These are phyloP conservation scores for Chrosomus eos DNA, from an alignment of 2,797 vertebrate genomes.

Conservation along the genomic window DNA sequence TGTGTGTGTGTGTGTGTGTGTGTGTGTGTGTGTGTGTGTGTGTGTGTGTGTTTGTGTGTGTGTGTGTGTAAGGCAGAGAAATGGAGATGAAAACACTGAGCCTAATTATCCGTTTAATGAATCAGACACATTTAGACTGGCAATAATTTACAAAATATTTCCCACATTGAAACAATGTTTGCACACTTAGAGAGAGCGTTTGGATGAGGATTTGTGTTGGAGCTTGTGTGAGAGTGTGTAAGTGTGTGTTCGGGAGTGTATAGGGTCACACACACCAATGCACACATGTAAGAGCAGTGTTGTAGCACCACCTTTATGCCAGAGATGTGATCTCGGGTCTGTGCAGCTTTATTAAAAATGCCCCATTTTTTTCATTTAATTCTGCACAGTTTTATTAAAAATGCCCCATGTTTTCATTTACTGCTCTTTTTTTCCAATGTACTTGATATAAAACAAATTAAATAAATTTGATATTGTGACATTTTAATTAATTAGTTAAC, in stretches of 20 bases:
- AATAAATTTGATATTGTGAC: background rate
- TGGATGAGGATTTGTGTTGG: constrained; percentile 3
- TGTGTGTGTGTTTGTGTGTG: background rate
- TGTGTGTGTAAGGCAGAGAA: background rate
- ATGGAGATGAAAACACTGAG: constrained; percentile 30
- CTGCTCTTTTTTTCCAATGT: background rate
- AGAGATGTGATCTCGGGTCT: constrained; percentile 79
- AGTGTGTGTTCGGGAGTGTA: constrained; percentile 1
- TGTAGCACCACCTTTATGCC: constrained; percentile 98
- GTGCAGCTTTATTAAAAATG: constrained; percentile 47
- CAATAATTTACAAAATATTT: constrained; percentile 48
- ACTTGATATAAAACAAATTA: background rate
- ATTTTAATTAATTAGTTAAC: background rate
- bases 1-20: background rate
- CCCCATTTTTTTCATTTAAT: background rate
- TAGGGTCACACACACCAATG: constrained; percentile 3
- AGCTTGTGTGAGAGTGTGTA: background rate
- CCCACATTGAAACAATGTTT: constrained; percentile 43
- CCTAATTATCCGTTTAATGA: constrained; percentile 37
- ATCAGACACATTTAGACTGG: constrained; percentile 20
- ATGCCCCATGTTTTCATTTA: background rate
- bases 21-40: background rate
- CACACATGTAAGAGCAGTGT: constrained; percentile 78
- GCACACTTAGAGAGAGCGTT: background rate
- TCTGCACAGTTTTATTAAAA: constrained; percentile 55